phyloP scores from a whole-genome alignment of 1,140 invertebrate species.

The Diachasma alloeum region DNA sequence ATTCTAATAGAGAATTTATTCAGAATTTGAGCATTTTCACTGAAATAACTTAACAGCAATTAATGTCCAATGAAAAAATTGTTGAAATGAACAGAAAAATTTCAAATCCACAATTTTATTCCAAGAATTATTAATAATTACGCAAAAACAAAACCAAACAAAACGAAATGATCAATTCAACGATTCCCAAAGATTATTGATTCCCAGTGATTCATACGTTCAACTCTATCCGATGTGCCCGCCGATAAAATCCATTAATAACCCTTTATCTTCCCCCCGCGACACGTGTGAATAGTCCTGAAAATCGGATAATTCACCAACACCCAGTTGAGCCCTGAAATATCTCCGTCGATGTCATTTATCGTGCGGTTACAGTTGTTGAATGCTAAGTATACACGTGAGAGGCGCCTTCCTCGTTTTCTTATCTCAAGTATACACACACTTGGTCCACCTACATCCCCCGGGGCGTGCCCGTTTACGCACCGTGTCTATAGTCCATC shows the following conservation, averaged over 20 bases:
- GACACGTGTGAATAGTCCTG: neutral
- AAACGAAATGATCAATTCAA: no score
- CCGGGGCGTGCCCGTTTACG: slow-evolving; percentile 1
- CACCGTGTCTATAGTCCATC: slow-evolving; percentile 15
- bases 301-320: neutral
- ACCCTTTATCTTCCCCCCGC: neutral
- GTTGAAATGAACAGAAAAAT: no score
- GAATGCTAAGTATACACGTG: slow-evolving; percentile 11
- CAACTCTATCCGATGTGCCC: neutral
- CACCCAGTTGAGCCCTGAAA: neutral
- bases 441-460: slow-evolving; percentile 19
- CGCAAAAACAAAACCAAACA: no score
- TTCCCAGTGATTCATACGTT: neutral
- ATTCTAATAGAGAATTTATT: no score
- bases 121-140: no score
- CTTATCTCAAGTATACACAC: slow-evolving; percentile 13
- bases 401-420: slow-evolving; percentile 18
- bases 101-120: no score
- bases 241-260: neutral
- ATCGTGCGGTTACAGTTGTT: neutral
- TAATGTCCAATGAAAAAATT: no score
- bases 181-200: neutral
- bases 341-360: neutral
- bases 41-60: no score
- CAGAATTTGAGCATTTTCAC: no score